A percentile compares a stretch with the other conserved stretches of the same genome.
Evolutionary conservation across 2,113 vertebrate genomes (phyloP).

Genomic region (Cheilinus undulatus): DNA sequence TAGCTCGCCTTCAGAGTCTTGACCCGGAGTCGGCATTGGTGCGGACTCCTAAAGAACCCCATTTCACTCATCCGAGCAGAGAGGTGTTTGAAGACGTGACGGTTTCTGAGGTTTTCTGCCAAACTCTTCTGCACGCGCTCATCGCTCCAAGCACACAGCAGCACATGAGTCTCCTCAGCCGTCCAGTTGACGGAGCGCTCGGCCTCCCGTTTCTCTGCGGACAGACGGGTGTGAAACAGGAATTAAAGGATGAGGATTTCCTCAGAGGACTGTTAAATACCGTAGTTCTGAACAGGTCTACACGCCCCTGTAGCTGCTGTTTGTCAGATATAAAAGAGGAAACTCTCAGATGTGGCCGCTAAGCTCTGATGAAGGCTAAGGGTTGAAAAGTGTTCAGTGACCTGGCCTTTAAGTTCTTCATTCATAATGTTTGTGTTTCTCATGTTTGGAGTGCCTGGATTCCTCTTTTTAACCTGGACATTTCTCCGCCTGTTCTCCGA

Average conservation of each 20-base stretch:
- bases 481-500: too few species aligned
- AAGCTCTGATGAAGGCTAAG: too few species aligned
- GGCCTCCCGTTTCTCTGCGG: conserved; percentile 67
- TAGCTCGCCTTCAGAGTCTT: conserved; percentile 78
- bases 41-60: conserved; percentile 68
- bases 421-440: too few species aligned
- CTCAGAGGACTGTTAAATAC: too few species aligned
- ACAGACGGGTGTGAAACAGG: neutral
- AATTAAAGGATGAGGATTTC: neutral
- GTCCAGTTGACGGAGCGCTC: conserved; percentile 78
- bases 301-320: too few species aligned
- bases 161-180: conserved; percentile 72
- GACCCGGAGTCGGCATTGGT: conserved; percentile 74
- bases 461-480: too few species aligned
- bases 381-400: too few species aligned
- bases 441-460: too few species aligned
- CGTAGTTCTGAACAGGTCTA: too few species aligned
- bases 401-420: too few species aligned
- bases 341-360: too few species aligned
- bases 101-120: conserved; percentile 74
- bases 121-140: conserved; percentile 74
- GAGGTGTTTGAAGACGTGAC: conserved; percentile 75
- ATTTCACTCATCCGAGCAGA: conserved; percentile 70
- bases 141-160: conserved; percentile 76
- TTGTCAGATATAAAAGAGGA: too few species aligned